Conservation (phyloP, 2,797 vertebrate genomes). For the Oreochromis mossambicus region DNA sequence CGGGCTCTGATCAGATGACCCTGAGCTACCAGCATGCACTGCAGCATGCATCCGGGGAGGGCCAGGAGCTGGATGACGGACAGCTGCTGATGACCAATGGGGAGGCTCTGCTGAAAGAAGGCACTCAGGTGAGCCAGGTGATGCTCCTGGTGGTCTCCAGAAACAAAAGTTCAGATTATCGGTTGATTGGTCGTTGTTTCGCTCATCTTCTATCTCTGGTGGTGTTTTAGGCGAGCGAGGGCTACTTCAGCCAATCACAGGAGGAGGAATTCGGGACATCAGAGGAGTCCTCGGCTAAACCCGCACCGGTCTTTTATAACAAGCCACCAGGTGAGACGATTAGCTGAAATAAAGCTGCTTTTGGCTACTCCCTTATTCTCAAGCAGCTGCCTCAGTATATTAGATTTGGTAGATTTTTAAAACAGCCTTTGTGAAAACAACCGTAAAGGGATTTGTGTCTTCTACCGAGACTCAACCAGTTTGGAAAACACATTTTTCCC, state of each 20-base stretch:
- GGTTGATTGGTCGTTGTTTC: background rate
- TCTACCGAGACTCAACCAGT: background rate
- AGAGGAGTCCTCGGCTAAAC: conserved; percentile 89
- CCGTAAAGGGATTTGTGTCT: background rate
- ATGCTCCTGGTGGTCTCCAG: too few species aligned
- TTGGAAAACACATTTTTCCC: background rate
- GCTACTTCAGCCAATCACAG: conserved; percentile 93
- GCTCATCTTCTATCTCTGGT: background rate
- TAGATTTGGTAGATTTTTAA: background rate
- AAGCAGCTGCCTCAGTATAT: background rate
- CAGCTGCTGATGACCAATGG: conserved; percentile 93
- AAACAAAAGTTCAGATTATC: background rate
- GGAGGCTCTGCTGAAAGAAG: conserved; percentile 89
- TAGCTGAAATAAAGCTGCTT: background rate
- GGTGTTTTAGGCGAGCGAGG: conserved; percentile 83
- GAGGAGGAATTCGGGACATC: conserved; percentile 90
- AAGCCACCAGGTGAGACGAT: conserved; percentile 88
- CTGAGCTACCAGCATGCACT: conserved; percentile 85
- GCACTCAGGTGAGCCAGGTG: conserved; percentile 82
- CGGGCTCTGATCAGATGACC: conserved; percentile 76
- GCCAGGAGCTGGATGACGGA: conserved; percentile 68
- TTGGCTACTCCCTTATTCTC: background rate
- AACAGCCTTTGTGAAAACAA: background rate
- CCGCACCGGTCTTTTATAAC: conserved; percentile 88
- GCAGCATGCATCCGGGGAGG: conserved; percentile 77